A percentile compares a stretch with the other conserved stretches of the same genome.
phyloP scores from a whole-genome alignment of 1,140 invertebrate species.

The Anoplophora glabripennis region DNA sequence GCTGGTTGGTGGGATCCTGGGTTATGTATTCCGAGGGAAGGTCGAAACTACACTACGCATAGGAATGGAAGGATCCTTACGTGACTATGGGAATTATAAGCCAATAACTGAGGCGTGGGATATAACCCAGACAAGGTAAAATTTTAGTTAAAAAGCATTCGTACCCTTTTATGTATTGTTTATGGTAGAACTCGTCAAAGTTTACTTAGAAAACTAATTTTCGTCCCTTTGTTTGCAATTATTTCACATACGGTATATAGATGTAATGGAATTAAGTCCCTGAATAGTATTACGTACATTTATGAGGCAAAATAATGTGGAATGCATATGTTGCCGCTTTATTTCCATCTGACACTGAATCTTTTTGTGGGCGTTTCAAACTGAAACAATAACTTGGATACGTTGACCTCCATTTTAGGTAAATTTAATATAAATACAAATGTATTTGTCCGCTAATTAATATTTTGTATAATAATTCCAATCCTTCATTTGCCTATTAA shows the following conservation, averaged over 20 bases:
- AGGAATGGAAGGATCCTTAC: conserved; percentile 74
- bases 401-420: too few species aligned
- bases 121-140: conserved; percentile 62
- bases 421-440: too few species aligned
- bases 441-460: too few species aligned
- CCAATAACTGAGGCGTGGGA: conserved; percentile 79
- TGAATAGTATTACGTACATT: background rate
- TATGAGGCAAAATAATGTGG: background rate
- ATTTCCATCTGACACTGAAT: too few species aligned
- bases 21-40: conserved; percentile 82
- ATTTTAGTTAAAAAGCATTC: background rate
- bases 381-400: too few species aligned
- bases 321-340: background rate
- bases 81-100: conserved; percentile 63
- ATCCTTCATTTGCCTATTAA: too few species aligned
- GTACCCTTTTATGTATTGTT: background rate
- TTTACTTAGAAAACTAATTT: background rate
- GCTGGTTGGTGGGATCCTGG: conserved; percentile 83
- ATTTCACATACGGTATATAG: background rate
- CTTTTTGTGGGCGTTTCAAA: too few species aligned
- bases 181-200: background rate
- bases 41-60: conserved; percentile 68
- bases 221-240: background rate
- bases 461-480: too few species aligned
- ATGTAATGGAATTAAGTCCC: background rate